Base-by-base conservation (phyloP, 2,888 invertebrate genomes). In the Apantesis nais region DNA sequence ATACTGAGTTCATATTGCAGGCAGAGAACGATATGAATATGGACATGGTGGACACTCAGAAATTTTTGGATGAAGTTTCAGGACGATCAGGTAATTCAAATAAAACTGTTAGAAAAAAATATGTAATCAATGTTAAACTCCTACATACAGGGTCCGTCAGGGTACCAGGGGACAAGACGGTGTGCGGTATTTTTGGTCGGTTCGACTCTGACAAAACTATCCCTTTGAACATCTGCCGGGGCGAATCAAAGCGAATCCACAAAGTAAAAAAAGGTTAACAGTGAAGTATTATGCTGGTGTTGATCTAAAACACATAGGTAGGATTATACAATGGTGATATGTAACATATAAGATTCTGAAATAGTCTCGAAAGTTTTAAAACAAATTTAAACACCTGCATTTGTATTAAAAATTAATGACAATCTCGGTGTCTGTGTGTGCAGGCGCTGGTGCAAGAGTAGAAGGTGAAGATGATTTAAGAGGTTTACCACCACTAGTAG, bases 401-500 rank as follows among this genome's bases (percentile, higher is more conserved):
- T n/a, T 52, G n/a, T 52, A 52, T 55, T 25, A 55, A 25, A 55
- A 25, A 25, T 55, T 0, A 55, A 55, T 12, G 7, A 16, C 29
- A 8, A 16, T 29, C 7, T 25, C 29, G 16, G 29, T 29, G 8
- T 29, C 14, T 16, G n/a, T 66, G 41, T 39, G n/a, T 25, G 19
- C 34, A 81, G 96, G 96, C 66, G 95, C 97, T 65, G 96, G 97
- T 60, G 97, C 97, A 0, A 96, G 97, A 22, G 93, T 96, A 0
- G 98, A 98, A 88, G 96, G 96, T 0, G 84, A 88, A 62, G 95
- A 97, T 58, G 97, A 98, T 84, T 88, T 91, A 0, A 95, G 98
- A 37, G 96, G 96, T 7, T 87, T 97, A 48, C 97, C 97, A 0
- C 96, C 97, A 12, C 88, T 97, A 29, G 92, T 97, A 2, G 92